A percentile compares a stretch with the other conserved stretches of the same genome.
phyloP scores from a whole-genome alignment of 2,797 vertebrate genomes.

The Pangasius sanitwongsei region DNA sequence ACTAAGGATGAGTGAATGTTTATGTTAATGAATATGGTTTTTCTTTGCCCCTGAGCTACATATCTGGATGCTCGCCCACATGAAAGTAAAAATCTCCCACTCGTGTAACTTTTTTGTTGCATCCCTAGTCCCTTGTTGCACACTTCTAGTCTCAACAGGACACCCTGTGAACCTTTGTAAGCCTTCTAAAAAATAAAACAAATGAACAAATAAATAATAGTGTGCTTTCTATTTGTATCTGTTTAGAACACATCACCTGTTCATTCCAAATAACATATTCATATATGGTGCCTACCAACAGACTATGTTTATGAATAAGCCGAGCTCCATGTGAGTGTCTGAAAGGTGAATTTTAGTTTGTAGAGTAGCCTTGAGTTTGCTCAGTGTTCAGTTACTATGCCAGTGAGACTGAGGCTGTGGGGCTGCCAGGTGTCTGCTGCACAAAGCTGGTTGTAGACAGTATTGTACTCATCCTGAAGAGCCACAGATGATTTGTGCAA shows the following conservation, averaged over 20 bases:
- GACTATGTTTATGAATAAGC: slow-evolving; percentile 10
- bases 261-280: not conserved
- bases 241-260: slow-evolving; percentile 10
- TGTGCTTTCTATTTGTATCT: not conserved
- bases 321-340: not conserved
- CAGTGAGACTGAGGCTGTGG: slow-evolving; percentile 28
- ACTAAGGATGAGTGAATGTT: not conserved
- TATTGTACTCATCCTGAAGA: slow-evolving; percentile 65
- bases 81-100: not conserved
- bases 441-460: slow-evolving; percentile 61
- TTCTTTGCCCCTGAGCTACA: not conserved
- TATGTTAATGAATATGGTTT: not conserved
- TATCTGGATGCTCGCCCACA: not conserved
- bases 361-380: slow-evolving; percentile 17
- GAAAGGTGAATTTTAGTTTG: slow-evolving; percentile 19
- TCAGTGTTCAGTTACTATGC: slow-evolving; percentile 18
- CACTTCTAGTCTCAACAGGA: not conserved
- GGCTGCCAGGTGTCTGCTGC: slow-evolving; percentile 60
- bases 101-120: not conserved
- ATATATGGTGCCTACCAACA: not conserved
- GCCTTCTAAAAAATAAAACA: not conserved
- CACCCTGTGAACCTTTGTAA: not conserved
- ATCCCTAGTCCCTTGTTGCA: not conserved
- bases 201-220: not conserved
- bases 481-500: slow-evolving; percentile 74